Percentiles rank a stretch among this genome's conserved stretches.
Evolutionary conservation across 2,113 vertebrate species (phyloP).

Genomic region (Salminus brasiliensis): DNA sequence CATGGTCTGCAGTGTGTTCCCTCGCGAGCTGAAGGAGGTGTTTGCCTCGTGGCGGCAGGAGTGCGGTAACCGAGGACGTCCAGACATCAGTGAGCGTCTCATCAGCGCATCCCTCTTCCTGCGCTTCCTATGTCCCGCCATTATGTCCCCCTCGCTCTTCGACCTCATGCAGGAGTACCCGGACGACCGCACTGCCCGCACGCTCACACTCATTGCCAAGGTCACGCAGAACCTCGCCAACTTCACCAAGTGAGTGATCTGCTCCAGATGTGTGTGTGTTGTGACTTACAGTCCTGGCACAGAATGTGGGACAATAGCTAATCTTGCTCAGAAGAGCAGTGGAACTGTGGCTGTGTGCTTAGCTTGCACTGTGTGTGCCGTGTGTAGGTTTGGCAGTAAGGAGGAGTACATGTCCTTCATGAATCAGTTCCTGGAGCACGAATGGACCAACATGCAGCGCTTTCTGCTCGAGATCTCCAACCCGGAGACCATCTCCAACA

Average conservation of each 20-base stretch:
- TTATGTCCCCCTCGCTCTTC: slow-evolving; percentile 97
- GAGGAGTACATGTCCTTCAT: slow-evolving; percentile 99
- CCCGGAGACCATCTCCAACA: slow-evolving; percentile 92
- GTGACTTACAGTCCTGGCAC: no score
- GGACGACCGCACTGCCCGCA: slow-evolving; percentile 92
- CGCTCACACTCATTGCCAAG: slow-evolving; percentile 96
- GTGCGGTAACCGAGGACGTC: slow-evolving; percentile 89
- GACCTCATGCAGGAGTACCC: slow-evolving; percentile 95
- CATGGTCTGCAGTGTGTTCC: slow-evolving; percentile 86
- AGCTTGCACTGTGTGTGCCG: not conserved
- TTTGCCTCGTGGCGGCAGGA: slow-evolving; percentile 97
- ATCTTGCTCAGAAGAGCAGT: not conserved
- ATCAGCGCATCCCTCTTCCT: slow-evolving; percentile 97
- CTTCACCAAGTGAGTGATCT: slow-evolving; percentile 89
- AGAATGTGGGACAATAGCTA: no score
- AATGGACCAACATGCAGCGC: slow-evolving; percentile 98
- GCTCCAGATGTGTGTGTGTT: not conserved
- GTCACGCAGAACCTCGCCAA: slow-evolving; percentile 98
- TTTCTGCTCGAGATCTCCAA: slow-evolving; percentile 97
- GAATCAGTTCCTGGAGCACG: slow-evolving; percentile 96
- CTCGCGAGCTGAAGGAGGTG: slow-evolving; percentile 95
- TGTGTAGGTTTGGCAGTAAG: slow-evolving; percentile 90
- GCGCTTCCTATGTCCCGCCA: slow-evolving; percentile 95
- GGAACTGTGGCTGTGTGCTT: not conserved
- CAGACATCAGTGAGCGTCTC: slow-evolving; percentile 94